Base-by-base conservation (phyloP, 2,113 vertebrate species). In the Stictonetta naevosa region DNA sequence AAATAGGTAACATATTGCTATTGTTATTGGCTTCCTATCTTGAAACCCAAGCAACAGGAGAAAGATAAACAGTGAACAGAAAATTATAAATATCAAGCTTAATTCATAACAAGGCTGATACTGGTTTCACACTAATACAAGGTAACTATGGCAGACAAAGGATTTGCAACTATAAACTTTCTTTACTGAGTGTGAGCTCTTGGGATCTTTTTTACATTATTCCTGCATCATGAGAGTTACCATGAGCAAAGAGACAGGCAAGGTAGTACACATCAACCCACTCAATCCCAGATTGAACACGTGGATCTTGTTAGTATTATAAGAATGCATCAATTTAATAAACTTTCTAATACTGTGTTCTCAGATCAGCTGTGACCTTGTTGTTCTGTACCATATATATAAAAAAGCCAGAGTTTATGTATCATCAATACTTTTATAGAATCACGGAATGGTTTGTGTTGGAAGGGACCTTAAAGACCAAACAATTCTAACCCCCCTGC, bases 1-100 rank as follows among this genome's bases (percentile, higher is more conserved):
- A 79, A 92, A 4, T 16, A 56, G 16, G 19, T n/a, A 20, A 59
- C 0, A 1, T 1, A 72, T 20, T 0, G 2, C 36, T 40, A 4
- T 0, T 21, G 22, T 19, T 62, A 14, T 31, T 46, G 42, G 25
- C 12, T 83, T 78, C 15, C 0, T 8, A 50, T 9, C 76, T 59
- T 50, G 46, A 75, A 93, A 71, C 4, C 33, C 46, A 55, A 68
- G 56, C 20, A 66, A 72, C 36, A 67, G 25, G 8, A 80, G 42
- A 17, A 64, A 46, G 34, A 77, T 6, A 59, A 84, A 77, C 13
- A 17, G 1, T 6, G 55, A 14, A 21, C 3, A 75, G 14, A 44
- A 20, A n/a, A 8, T 5, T 48, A 16, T n/a, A 79, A 92, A 68
- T 29, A 86, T 6, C 40, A 44, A 80, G n/a, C 11, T 21, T 34